A percentile compares a stretch with the other conserved stretches of the same genome.
Conservation (phyloP, 1,140 invertebrate species). For the Riptortus pedestris region DNA sequence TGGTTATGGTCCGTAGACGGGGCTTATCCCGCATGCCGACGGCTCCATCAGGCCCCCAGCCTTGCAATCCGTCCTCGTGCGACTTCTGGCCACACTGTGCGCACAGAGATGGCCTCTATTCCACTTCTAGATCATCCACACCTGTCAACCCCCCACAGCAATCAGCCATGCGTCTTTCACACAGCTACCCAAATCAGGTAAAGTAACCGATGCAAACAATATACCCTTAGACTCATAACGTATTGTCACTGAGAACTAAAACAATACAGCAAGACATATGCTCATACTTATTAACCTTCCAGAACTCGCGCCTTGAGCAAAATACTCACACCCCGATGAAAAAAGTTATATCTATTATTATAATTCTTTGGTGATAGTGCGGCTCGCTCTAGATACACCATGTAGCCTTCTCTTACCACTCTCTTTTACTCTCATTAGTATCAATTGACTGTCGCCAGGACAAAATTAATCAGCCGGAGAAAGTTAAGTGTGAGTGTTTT, state of each 20-base stretch:
- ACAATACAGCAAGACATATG: no score
- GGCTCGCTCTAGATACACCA: no score
- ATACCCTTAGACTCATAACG: not conserved
- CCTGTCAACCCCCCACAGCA: constrained; percentile 14
- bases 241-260: not conserved
- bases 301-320: no score
- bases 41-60: constrained; percentile 29
- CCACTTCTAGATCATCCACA: constrained; percentile 23
- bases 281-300: no score
- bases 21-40: constrained; percentile 21
- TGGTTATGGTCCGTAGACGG: constrained; percentile 13
- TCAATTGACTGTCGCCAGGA: no score
- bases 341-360: no score
- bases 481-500: no score
- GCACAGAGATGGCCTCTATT: constrained; percentile 38
- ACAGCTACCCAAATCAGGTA: constrained; percentile 42
- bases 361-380: no score
- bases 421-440: no score
- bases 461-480: no score
- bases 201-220: constrained; percentile 1
- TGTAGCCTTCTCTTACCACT: no score
- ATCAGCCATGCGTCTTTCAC: constrained; percentile 42
- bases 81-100: constrained; percentile 49
- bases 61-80: constrained; percentile 44
- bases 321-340: no score